Evolutionary conservation across 1,140 invertebrate species (phyloP), one percentile per base, ranked within the genome.

Genomic region (Tigriopus japonicus): DNA sequence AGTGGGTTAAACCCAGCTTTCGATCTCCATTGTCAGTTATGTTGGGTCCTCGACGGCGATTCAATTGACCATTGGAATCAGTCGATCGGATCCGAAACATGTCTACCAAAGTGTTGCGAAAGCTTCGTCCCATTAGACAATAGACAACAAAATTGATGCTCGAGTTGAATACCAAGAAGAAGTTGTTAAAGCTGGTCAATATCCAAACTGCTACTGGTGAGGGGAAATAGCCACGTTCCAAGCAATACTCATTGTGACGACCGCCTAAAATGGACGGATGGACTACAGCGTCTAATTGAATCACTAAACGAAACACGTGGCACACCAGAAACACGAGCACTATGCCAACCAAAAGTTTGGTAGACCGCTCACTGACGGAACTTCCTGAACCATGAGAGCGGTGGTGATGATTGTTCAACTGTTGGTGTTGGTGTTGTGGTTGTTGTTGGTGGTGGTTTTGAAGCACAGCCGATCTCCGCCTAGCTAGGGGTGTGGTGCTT

Each of bases 111-210:
- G 45, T 49, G 45, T 15, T 49, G 3, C 45, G 45, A 49, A 49
- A 49, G 21, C 45, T 15, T 21, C 45, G 45, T 2, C 45, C 45
- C n/a, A 49, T 21, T 21, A 49, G n/a, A 42, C 55, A 58, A n/a
- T 58, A 58, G 15, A 58, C 55, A 58, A 58, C 42, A 42, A 58
- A 54, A 58, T 58, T 58, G 12, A 41, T 42, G n/a, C 28, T 41
- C 17, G 55, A 21, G 40, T 58, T 58, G 40, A 58, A 41, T 5
- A 58, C 55, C 12, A 58, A 15, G 7, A 58, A 58, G 15, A 58
- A 58, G 40, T 58, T 23, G 40, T 40, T 58, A 10, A 42, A 17
- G 28, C 40, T 58, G 10, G 42, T 58, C 15, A 58, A 12, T 49
- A 49, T 49, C n/a, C 21, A 49, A 10, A 49, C 45, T 10, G 45